Evolutionary conservation across 2,888 invertebrate species (phyloP), one percentile per base, ranked within the genome.

Genomic region (Boloria selene): DNA sequence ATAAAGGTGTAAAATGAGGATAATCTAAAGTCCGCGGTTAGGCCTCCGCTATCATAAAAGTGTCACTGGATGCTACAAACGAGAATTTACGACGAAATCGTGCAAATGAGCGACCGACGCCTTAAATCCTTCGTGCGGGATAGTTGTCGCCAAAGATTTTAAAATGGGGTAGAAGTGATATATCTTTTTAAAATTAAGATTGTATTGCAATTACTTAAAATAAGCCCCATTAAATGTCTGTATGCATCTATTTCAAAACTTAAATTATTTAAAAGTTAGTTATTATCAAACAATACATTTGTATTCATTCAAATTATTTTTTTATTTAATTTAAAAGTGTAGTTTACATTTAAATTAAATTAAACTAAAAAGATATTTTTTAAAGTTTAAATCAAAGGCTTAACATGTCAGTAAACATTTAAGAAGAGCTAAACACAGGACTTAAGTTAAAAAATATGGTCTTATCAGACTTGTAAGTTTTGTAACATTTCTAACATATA

Each of bases 41-140:
- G 64, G 70, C 68, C 64, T 69, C 61, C 77, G 78, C 81, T 83
- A 88, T 89, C 88, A 90, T 91, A 90, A 91, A 91, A 89, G 85
- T 90, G 90, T 90, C 90, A 86, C 77, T 76, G 77, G 82, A 78
- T 81, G 80, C 80, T 83, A 79, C 88, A 90, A 90, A 89, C 88
- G 88, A 90, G 90, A 83, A 91, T 90, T 86, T 88, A 91, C 81
- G 82, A 77, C 70, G 73, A 75, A 77, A 73, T 79, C 84, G 88
- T 88, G 88, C 88, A 91, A 91, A 90, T 90, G 88, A 90, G 86
- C 79, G 79, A 75, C 73, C 81, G 79, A 83, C 79, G 80, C 80
- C 80, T 87, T 85, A 86, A 87, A 87, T 87, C 85, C 82, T 75
- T 77, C 72, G 79, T 75, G 74, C 70, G 72, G 82, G 82, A 85